Evolutionary conservation across 2,113 vertebrate genomes (phyloP).

Genomic region (Onychostoma macrolepis): DNA sequence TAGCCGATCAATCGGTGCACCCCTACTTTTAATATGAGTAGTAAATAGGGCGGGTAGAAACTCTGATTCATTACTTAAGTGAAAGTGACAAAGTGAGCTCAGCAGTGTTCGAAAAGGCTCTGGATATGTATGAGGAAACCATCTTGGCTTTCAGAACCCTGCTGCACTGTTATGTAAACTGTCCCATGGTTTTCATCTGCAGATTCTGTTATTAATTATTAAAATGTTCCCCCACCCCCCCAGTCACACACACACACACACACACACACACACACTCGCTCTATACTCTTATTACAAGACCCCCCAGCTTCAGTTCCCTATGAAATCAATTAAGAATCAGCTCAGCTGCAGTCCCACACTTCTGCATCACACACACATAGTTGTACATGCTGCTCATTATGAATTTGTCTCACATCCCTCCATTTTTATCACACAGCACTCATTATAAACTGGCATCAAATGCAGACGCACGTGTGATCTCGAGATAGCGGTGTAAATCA

Average conservation of each 20-base stretch:
- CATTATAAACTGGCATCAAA: conserved; percentile 50
- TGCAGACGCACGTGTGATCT: conserved; percentile 47
- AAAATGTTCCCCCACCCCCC: conserved; percentile 59
- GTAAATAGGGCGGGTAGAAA: conserved; percentile 9
- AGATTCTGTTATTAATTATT: conserved; percentile 80
- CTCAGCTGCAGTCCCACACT: conserved; percentile 71
- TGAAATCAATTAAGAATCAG: conserved; percentile 81
- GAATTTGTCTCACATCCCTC: conserved; percentile 44
- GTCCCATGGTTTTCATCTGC: conserved; percentile 76
- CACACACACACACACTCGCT: conserved; percentile 2
- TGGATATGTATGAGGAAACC: conserved; percentile 15
- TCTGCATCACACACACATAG: conserved; percentile 45
- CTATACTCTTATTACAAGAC: conserved; percentile 67
- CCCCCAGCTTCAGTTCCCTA: conserved; percentile 74
- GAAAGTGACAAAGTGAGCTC: background rate
- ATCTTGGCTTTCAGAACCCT: conserved; percentile 53
- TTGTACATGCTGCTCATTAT: conserved; percentile 54
- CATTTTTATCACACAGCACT: conserved; percentile 51
- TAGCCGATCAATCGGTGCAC: too few relatives aligned
- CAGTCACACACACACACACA: background rate
- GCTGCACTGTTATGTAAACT: conserved; percentile 72
- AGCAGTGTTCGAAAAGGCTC: background rate
- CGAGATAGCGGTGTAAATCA: conserved; percentile 35
- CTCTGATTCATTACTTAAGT: background rate
- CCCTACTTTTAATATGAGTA: background rate